Base-by-base conservation (phyloP, 1,140 invertebrate genomes). In the Triops cancriformis region DNA sequence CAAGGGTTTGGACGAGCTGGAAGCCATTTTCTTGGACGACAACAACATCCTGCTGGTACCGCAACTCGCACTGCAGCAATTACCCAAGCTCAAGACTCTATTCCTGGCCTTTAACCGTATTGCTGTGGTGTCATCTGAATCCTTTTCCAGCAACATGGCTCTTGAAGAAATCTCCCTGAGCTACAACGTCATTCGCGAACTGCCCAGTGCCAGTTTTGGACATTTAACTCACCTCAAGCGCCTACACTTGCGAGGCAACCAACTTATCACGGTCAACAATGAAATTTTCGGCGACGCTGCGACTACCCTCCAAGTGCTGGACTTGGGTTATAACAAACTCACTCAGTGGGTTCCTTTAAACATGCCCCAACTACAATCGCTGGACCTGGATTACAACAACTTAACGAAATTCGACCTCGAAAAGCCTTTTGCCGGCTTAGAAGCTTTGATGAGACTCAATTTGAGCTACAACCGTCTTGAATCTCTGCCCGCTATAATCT, bases 1-100 rank as follows among this genome's bases (percentile, higher is more conserved):
- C 81, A 91, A 94, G 82, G 93, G 93, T 1, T 84, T 96, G 74
- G 87, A 88, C 26, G 91, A 88, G 79, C 83, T 97, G 11, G 89
- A 93, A 83, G 91, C 89, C 12, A 85, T 97, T 9, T 90, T 92
- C n/a, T 85, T 97, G 2, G 89, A 91, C 82, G 94, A 97, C 82
- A 96, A 96, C 83, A 94, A 94, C 78, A 92, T 96, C 73, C 85
- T 96, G 0, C 84, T 94, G 3, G 90, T 96, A 41, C 94, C 94
- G 1, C 90, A 91, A 1, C 89, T 90, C 23, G 92, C 93, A 10
- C 84, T 96, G 4, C 89, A 89, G 26, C 87, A 91, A 7, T 83
- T 96, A 26, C 90, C 91, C 0, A 89, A 88, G n/a, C 84, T 97
- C 2, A 88, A 87, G 14, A 88, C 89, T 26, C 86, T 97, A 0